Evolutionary conservation across 2,888 invertebrate genomes (phyloP), one percentile per base, ranked within the genome.

Genomic region (Micoletzkya japonica): DNA sequence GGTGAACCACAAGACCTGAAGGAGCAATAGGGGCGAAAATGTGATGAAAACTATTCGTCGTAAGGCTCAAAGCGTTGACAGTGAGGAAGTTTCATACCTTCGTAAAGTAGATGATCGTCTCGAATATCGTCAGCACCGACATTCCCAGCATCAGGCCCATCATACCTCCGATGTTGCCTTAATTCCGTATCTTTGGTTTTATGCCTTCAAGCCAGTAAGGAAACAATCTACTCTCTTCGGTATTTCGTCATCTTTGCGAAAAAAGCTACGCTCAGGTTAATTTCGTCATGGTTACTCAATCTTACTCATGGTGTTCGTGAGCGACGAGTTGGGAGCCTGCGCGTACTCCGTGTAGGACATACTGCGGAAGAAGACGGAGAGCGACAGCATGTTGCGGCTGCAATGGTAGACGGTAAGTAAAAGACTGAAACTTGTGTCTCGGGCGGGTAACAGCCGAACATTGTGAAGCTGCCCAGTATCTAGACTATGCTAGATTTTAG

Each of bases 61-160:
- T n/a, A n/a, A 54, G 32, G 28, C 4, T 28, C 32, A 32, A 1
- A 56, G 10, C 30, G 32, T 26, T 10, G 2, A 54, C 57, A 57
- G 36, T 34, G 57, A 20, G 4, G 26, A 59, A 37, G 26, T 26
- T 30, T 6, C 59, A 71, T 34, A 82, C 73, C 72, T 82, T 82
- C n/a, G 73, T 73, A 4, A 81, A 36, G 73, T 75, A 82, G 28
- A 82, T 74, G 50, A 76, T 57, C 4, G 82, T 50, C 70, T 83
- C 83, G 52, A 76, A 74, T 32, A 80, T 70, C 0, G 82, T 81
- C 28, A 83, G 67, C 24, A 83, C 71, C 17, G 76, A 77, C 81
- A 83, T 83, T 36, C 83, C 83, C 71, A 84, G 70, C 69, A 81
- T 82, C 72, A 83, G 72, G 20, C 83, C 83, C 79, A 83, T 79